A percentile compares a stretch with the other conserved stretches of the same genome.
These are phyloP conservation scores for Lepidothrix coronata DNA, from an alignment of 2,113 vertebrate genomes.

Conservation along the genomic window DNA sequence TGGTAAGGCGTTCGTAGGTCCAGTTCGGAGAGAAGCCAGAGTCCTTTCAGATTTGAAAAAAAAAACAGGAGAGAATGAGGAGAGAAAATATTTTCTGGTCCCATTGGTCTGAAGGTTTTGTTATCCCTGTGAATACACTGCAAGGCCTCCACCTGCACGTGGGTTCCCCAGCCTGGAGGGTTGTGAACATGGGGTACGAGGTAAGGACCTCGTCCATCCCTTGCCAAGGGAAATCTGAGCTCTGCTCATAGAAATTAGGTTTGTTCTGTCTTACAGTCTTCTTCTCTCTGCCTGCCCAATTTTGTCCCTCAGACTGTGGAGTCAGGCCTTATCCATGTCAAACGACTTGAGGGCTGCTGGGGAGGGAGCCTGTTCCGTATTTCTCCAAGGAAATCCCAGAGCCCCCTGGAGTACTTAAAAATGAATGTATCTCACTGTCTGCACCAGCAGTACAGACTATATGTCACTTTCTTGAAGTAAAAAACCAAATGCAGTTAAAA, in stretches of 20 bases:
- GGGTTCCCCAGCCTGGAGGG: not conserved
- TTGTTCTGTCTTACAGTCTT: not conserved
- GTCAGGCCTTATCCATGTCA: not conserved
- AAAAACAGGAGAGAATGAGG: not conserved
- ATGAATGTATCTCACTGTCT: not conserved
- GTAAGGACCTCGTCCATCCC: not conserved
- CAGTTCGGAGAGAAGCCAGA: slow-evolving; percentile 41
- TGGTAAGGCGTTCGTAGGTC: slow-evolving; percentile 28
- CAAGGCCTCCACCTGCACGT: not conserved
- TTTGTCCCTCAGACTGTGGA: not conserved
- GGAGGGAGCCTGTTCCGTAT: fast-evolving
- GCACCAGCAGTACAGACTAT: not conserved
- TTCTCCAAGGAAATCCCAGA: not conserved
- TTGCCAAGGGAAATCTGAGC: not conserved
- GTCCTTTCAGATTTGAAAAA: slow-evolving; percentile 15
- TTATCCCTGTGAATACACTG: not conserved
- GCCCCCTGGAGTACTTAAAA: fast-evolving
- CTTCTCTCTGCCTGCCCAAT: not conserved
- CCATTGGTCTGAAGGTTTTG: not conserved
- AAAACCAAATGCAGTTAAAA: not conserved
- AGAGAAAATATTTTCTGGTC: not conserved
- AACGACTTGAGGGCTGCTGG: not conserved
- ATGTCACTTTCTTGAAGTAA: not conserved
- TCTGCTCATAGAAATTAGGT: fast-evolving
- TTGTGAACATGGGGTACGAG: fast-evolving